A percentile compares a stretch with the other conserved stretches of the same genome.
These are phyloP conservation scores for Microchrysa polita DNA, from an alignment of 2,888 invertebrate genomes.

Conservation along the genomic window DNA sequence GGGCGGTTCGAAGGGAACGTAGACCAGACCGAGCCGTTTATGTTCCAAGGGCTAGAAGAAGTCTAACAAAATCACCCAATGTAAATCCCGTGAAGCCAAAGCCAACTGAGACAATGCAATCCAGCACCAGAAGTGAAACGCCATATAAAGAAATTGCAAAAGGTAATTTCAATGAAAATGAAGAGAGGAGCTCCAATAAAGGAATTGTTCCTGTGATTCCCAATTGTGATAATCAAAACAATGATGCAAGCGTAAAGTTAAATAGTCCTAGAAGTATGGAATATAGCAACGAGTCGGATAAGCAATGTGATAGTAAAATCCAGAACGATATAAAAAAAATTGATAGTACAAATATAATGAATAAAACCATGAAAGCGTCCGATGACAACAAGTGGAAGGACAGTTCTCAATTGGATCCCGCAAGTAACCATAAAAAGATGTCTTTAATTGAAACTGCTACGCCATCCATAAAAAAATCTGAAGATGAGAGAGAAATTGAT, in stretches of 20 bases:
- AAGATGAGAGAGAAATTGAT: constrained; percentile 68
- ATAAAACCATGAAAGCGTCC: constrained; percentile 49
- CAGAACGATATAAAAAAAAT: constrained; percentile 22
- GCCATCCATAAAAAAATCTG: constrained; percentile 55
- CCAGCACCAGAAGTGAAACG: neutral
- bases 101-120: constrained; percentile 14
- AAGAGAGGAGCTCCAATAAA: neutral
- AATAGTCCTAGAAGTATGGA: neutral
- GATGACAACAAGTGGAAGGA: constrained; percentile 35
- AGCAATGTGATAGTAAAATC: constrained; percentile 51
- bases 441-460: constrained; percentile 66
- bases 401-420: constrained; percentile 58
- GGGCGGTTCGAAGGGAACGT: constrained; percentile 62
- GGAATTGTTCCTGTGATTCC: constrained; percentile 39
- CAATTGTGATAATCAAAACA: constrained; percentile 44
- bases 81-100: constrained; percentile 17
- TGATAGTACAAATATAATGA: constrained; percentile 52
- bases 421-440: constrained; percentile 65
- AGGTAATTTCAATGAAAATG: constrained; percentile 8
- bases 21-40: constrained; percentile 83
- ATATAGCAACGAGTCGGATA: constrained; percentile 38
- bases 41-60: constrained; percentile 76
- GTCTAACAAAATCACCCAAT: constrained; percentile 62
- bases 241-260: constrained; percentile 31
- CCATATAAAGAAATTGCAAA: constrained; percentile 1